phyloP scores from a whole-genome alignment of 2,797 vertebrate genomes.

The Tragopan temminckii region DNA sequence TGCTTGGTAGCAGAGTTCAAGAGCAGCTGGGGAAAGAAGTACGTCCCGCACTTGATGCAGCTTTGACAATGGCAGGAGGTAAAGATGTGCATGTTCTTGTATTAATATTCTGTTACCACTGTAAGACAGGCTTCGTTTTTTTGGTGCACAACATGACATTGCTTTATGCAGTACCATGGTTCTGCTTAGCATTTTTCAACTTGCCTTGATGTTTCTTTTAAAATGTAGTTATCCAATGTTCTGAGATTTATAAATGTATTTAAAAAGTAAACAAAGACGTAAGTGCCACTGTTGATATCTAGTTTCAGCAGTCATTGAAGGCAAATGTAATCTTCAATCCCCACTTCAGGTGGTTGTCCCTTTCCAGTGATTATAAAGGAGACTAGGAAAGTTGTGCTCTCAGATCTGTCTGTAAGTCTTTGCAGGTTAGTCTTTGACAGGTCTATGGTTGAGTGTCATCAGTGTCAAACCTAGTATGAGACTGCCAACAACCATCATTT shows the following conservation, averaged over 20 bases:
- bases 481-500: background rate
- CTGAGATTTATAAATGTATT: background rate
- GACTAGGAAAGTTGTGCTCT: background rate
- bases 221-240: background rate
- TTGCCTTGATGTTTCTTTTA: background rate
- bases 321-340: background rate
- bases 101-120: background rate
- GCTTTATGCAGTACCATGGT: background rate
- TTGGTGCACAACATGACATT: background rate
- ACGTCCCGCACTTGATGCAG: conserved; percentile 87
- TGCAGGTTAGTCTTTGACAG: background rate
- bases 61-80: conserved; percentile 90
- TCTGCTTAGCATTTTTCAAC: background rate
- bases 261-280: background rate
- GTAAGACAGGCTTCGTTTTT: background rate
- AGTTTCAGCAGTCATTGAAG: background rate
- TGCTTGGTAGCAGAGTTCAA: conserved; percentile 89
- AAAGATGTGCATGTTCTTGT: conserved; percentile 16
- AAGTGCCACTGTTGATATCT: background rate
- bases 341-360: background rate
- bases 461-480: background rate
- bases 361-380: background rate
- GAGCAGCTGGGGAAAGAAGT: conserved; percentile 87
- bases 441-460: background rate
- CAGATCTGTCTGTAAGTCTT: background rate